These are phyloP conservation scores for Apodemia duryi DNA, from an alignment of 2,888 invertebrate species.

Conservation along the genomic window DNA sequence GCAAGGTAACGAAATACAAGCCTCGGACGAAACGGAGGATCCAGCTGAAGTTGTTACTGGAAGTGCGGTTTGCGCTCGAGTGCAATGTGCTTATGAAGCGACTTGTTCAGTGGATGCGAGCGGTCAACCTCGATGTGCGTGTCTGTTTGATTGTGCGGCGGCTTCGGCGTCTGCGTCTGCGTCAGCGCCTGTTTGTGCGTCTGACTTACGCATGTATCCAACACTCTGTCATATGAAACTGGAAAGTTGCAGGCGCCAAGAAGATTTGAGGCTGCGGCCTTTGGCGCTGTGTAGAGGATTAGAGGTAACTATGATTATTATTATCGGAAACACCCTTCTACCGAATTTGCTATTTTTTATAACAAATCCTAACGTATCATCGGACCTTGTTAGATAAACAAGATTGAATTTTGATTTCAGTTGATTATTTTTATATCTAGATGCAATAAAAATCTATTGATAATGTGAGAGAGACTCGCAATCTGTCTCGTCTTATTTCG, in stretches of 20 bases:
- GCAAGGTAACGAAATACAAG: constrained; percentile 56
- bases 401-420: too few relatives aligned
- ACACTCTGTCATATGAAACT: constrained; percentile 92
- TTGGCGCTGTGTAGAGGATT: constrained; percentile 88
- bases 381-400: too few relatives aligned
- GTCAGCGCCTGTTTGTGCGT: constrained; percentile 87
- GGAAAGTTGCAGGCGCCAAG: constrained; percentile 90
- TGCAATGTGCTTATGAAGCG: constrained; percentile 91
- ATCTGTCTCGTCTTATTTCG: too few relatives aligned
- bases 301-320: constrained; percentile 75
- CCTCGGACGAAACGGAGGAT: constrained; percentile 51
- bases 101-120: constrained; percentile 89
- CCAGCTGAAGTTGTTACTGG: constrained; percentile 60
- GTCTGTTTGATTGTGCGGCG: constrained; percentile 87
- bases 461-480: too few relatives aligned
- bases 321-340: background rate
- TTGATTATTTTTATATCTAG: too few relatives aligned
- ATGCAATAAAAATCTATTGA: too few relatives aligned
- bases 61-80: constrained; percentile 86
- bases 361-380: too few relatives aligned
- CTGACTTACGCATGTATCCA: constrained; percentile 87
- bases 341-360: too few relatives aligned
- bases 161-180: constrained; percentile 69
- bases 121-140: constrained; percentile 82
- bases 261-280: constrained; percentile 86